A percentile compares a stretch with the other conserved stretches of the same genome.
phyloP scores from a whole-genome alignment of 2,797 vertebrate genomes.

The Dallia pectoralis region DNA sequence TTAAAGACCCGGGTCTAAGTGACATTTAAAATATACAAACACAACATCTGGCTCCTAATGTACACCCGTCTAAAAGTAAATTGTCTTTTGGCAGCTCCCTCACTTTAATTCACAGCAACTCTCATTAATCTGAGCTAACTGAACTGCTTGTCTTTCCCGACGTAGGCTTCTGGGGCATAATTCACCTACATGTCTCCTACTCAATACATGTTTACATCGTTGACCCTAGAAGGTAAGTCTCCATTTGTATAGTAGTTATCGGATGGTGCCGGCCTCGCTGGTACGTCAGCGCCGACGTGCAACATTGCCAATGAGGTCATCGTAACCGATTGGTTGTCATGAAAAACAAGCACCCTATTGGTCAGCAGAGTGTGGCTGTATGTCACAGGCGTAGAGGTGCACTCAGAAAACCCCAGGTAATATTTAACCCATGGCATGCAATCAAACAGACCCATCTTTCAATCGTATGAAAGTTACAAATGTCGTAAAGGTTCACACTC shows the following conservation, averaged over 20 bases:
- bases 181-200: background rate
- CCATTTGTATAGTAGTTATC: background rate
- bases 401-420: background rate
- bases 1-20: no score
- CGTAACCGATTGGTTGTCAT: slow-evolving; percentile 7
- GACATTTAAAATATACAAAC: background rate
- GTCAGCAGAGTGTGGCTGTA: background rate
- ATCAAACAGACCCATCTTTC: background rate
- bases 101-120: background rate
- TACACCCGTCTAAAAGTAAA: background rate
- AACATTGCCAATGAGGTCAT: background rate
- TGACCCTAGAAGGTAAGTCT: background rate
- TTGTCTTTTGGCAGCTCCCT: background rate
- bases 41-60: background rate
- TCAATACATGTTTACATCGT: background rate
- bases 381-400: background rate
- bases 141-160: background rate
- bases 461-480: background rate
- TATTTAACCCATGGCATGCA: background rate
- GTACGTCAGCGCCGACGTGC: background rate
- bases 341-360: background rate
- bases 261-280: no score
- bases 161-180: background rate
- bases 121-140: background rate
- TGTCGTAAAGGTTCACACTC: background rate